Evolutionary conservation across 1,140 invertebrate genomes (phyloP).

Genomic region (Chrysopa pallens): DNA sequence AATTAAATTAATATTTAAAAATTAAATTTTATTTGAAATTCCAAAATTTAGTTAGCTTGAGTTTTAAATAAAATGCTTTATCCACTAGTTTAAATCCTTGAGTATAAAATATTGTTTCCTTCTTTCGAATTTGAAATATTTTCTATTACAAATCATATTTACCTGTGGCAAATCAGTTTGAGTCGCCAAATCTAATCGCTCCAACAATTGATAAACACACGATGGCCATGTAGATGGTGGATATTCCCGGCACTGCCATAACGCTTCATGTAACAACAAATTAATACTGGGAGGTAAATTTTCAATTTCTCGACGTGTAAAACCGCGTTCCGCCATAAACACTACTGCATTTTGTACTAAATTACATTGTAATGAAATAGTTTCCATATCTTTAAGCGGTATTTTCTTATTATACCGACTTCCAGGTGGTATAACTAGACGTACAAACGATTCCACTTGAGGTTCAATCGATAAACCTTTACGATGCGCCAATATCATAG

Average conservation of each 20-base stretch:
- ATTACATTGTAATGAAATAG: not conserved
- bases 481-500: not conserved
- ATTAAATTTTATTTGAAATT: too few relatives aligned
- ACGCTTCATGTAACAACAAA: slow-evolving; percentile 52
- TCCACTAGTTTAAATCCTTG: too few relatives aligned
- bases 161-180: slow-evolving; percentile 24
- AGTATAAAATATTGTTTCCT: too few relatives aligned
- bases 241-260: slow-evolving; percentile 52
- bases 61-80: too few relatives aligned
- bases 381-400: not conserved
- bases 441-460: too few relatives aligned
- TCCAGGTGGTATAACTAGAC: slow-evolving; percentile 4
- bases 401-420: not conserved
- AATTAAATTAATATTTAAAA: not conserved
- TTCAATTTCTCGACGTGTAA: slow-evolving; percentile 52
- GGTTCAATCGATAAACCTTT: too few relatives aligned
- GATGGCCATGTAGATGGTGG: slow-evolving; percentile 63
- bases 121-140: not conserved
- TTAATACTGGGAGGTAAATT: slow-evolving; percentile 56
- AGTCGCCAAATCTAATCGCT: slow-evolving; percentile 55
- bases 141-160: slow-evolving; percentile 1
- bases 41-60: too few relatives aligned
- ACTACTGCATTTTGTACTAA: slow-evolving; percentile 13
- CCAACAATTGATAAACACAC: slow-evolving; percentile 59
- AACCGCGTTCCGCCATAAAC: slow-evolving; percentile 26